A percentile compares a stretch with the other conserved stretches of the same genome.
Conservation (phyloP, 1,140 invertebrate species). For the Campoletis sonorensis region DNA sequence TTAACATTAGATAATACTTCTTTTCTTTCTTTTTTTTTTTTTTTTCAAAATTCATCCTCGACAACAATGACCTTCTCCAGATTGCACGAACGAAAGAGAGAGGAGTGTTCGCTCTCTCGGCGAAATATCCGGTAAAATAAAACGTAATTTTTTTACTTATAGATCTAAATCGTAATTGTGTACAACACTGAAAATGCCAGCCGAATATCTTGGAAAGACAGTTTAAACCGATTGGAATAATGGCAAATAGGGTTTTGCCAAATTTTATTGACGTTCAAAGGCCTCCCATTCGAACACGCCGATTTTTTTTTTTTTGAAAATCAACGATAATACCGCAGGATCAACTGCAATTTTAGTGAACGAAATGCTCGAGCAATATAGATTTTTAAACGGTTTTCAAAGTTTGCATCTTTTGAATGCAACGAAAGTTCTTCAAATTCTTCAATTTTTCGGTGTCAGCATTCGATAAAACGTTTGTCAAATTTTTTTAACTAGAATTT, state of each 20-base stretch:
- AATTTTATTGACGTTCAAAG: neutral
- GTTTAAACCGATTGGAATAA: conserved; percentile 32
- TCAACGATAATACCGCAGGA: neutral
- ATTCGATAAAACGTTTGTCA: too few relatives aligned
- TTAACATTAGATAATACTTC: conserved; percentile 21
- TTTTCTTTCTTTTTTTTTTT: neutral
- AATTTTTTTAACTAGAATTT: too few relatives aligned
- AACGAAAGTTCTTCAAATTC: too few relatives aligned
- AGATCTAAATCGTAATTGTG: neutral
- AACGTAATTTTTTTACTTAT: neutral
- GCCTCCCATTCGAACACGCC: neutral
- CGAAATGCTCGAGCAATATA: too few relatives aligned
- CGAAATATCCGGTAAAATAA: neutral
- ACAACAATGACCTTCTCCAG: neutral
- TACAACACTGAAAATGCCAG: conserved; percentile 27
- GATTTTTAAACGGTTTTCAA: too few relatives aligned
- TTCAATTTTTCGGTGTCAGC: too few relatives aligned
- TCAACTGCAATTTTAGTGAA: too few relatives aligned
- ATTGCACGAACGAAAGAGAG: neutral
- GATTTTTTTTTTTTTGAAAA: neutral
- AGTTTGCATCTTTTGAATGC: too few relatives aligned
- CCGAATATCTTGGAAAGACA: conserved; percentile 18
- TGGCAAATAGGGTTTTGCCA: neutral
- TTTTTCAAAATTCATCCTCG: neutral
- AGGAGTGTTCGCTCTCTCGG: neutral